Base-by-base conservation (phyloP, 2,888 invertebrate genomes). In the Noctua janthina region DNA sequence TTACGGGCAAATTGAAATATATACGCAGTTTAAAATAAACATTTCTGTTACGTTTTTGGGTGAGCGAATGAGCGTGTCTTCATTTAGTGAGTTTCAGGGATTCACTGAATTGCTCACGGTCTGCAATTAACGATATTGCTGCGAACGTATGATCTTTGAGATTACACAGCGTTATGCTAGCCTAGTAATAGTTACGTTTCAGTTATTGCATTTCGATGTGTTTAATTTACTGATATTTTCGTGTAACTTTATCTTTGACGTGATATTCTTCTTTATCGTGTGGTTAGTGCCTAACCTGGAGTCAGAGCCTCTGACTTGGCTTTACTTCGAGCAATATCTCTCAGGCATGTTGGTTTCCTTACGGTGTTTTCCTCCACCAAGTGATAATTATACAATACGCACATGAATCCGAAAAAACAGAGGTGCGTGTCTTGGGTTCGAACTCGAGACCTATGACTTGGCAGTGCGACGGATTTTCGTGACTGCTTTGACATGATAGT, bases 21-120 rank as follows among this genome's bases (percentile, higher is more conserved):
- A 87, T 84, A 84, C 75, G 81, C 73, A 43, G 70, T 85, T 87
- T 67, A 83, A 81, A 83, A 89, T 89, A 89, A 89, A 89, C 85
- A 86, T 85, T 78, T 74, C 85, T 87, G 86, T 69, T 81, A 72
- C 75, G 51, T 81, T 87, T 87, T 84, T 66, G 62, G 66, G 62
- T 54, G 81, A 76, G 68, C 68, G 62, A 62, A 54, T 54, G 81
- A 76, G 68, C 72, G 73, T 78, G 62, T 81, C 88, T 85, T 86
- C 76, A 84, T 87, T 86, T 80, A 56, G 29, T 17, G 79, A 20
- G 35, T 56, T 87, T 80, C 76, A 39, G 70, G 69, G 74, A 77
- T 79, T 64, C 64, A 70, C 68, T n/a, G 59, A 66, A 83, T 76
- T 79, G 83, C 72, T 83, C 87, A 87, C 29, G 29, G 46, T 71